phyloP scores from a whole-genome alignment of 1,140 invertebrate species.

The Neodiprion lecontei region DNA sequence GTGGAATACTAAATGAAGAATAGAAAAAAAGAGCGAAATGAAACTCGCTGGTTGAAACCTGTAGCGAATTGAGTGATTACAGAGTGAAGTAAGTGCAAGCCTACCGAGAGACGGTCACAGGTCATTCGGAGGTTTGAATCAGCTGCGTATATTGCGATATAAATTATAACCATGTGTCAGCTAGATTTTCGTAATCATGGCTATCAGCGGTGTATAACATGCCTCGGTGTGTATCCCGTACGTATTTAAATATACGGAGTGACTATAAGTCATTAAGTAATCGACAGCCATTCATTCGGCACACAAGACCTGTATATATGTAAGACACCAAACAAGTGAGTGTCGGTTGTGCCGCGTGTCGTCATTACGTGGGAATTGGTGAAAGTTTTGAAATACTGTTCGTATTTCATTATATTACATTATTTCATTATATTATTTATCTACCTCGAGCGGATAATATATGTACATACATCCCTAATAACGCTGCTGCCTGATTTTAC shows the following conservation, averaged over 20 bases:
- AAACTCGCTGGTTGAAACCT: too few relatives aligned
- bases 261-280: conserved; percentile 30
- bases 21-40: too few relatives aligned
- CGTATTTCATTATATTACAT: conserved; percentile 8
- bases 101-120: too few relatives aligned
- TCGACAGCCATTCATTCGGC: conserved; percentile 14
- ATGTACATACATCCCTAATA: too few relatives aligned
- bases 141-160: too few relatives aligned
- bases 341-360: background rate
- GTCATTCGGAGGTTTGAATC: too few relatives aligned
- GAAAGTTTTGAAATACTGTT: conserved; percentile 16
- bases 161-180: too few relatives aligned
- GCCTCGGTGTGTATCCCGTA: conserved; percentile 21
- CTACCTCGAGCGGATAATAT: background rate
- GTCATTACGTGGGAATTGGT: conserved; percentile 21
- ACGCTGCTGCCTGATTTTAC: too few relatives aligned
- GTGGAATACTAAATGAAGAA: too few relatives aligned
- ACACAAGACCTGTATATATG: background rate
- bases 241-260: conserved; percentile 28
- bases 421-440: background rate
- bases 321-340: background rate
- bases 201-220: conserved; percentile 29
- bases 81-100: too few relatives aligned
- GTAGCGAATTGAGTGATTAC: too few relatives aligned
- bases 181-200: conserved; percentile 23